Conservation (phyloP, 2,888 invertebrate genomes). For the Apotomis turbidana region DNA sequence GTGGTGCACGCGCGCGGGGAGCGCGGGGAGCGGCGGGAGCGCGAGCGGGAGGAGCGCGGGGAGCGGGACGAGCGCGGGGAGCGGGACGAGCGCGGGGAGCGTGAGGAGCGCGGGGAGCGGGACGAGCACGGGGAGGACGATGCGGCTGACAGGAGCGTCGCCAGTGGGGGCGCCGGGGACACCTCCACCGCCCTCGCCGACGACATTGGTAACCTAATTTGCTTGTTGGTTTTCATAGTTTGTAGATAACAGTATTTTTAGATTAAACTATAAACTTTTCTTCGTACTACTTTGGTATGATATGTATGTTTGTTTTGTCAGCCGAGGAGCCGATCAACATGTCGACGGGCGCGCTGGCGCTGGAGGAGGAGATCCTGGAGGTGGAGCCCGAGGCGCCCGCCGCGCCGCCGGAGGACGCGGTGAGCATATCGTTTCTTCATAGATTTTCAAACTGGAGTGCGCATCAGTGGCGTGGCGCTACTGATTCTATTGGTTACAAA, state of each 20-base stretch:
- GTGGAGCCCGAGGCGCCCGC: constrained; percentile 48
- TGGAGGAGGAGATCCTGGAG: constrained; percentile 58
- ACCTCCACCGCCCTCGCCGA: neutral
- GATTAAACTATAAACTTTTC: no score
- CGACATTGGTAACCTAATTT: neutral
- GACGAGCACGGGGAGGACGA: neutral
- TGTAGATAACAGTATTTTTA: no score
- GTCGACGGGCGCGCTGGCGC: constrained; percentile 43
- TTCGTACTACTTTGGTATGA: no score
- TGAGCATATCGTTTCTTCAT: neutral
- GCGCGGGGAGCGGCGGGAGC: neutral
- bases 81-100: neutral
- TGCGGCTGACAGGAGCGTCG: neutral
- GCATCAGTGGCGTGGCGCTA: no score
- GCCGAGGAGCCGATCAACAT: constrained; percentile 38
- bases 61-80: neutral
- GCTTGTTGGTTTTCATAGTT: no score
- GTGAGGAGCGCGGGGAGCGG: neutral
- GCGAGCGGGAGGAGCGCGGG: neutral
- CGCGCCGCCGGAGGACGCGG: neutral
- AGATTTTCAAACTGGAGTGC: no score
- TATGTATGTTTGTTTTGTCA: neutral
- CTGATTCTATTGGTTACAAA: no score
- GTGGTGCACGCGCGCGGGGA: constrained; percentile 2
- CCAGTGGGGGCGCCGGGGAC: neutral